phyloP scores from a whole-genome alignment of 2,113 vertebrate species.

The Dermatemys mawii region DNA sequence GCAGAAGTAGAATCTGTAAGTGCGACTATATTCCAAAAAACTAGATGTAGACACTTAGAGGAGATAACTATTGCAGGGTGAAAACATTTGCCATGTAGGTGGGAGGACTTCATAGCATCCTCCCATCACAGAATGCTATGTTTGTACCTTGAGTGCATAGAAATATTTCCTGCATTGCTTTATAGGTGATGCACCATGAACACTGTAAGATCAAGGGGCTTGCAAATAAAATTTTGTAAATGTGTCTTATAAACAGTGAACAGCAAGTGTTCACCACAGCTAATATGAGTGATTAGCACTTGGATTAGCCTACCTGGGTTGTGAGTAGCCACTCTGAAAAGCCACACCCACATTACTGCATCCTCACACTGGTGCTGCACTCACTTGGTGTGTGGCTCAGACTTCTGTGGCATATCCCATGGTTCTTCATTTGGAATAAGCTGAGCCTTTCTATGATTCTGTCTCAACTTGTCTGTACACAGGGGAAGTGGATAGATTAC shows the following conservation, averaged over 20 bases:
- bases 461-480: not conserved
- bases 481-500: not conserved
- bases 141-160: not conserved
- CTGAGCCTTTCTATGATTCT: not conserved
- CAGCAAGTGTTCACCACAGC: not conserved
- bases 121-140: not conserved
- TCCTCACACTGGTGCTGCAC: not conserved
- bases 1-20: not conserved
- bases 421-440: not conserved
- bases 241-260: not conserved
- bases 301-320: not conserved
- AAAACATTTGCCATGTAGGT: not conserved
- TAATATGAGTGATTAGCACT: slow-evolving; percentile 6
- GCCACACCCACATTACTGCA: not conserved
- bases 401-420: not conserved
- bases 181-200: not conserved
- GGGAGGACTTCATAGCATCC: rapidly evolving
- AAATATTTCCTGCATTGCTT: not conserved
- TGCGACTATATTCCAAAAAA: not conserved
- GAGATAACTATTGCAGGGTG: not conserved
- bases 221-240: not conserved
- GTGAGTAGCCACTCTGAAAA: slow-evolving; percentile 3
- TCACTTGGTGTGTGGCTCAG: not conserved
- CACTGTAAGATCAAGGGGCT: not conserved
- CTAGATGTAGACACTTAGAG: not conserved